Base-by-base conservation (phyloP, 1,140 invertebrate species). In the Cotesia chilonis region DNA sequence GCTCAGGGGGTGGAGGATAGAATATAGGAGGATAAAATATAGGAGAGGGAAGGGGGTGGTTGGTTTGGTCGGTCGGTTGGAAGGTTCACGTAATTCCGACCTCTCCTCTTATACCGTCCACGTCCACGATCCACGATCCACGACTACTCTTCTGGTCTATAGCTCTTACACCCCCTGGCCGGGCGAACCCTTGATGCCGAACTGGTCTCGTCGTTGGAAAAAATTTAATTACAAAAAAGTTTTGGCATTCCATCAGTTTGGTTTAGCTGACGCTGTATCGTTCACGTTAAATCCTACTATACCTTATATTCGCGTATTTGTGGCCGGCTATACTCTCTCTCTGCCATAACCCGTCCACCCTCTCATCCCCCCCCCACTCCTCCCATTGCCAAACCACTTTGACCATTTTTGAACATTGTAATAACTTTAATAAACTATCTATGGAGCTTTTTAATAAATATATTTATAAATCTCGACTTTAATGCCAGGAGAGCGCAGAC, bases 221-320 rank as follows among this genome's bases (percentile, higher is more conserved):
- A 84, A 83, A 83, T 85, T 85, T 84, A 83, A 85, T 84, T 84
- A 84, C 79, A 82, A 80, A 81, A 83, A 84, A 83, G 78, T 82
- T 84, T 82, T 82, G 84, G 80, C 84, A 84, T 83, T 84, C 82
- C 83, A 78, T 82, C 83, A 81, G 82, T 82, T 82, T 81, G 78
- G 79, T 80, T 82, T 81, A 82, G 78, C 81, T 76, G 75, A 74
- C 76, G 41, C 52, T 75, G 68, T 70, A 72, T 74, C 68, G 71
- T 12, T 66, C 64, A 75, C 72, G 57, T 70, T 70, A 71, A 73
- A 74, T 77, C 79, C 75, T 73, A 69, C n/a, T 47, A 57, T 65
- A 65, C 73, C 69, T 73, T 76, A 75, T 72, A 75, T 71, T 67
- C 70, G 71, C 78, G 75, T 82, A 80, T 80, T 78, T 80, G 80